These are phyloP conservation scores for Automeris io DNA, from an alignment of 2,888 invertebrate species.

Conservation along the genomic window DNA sequence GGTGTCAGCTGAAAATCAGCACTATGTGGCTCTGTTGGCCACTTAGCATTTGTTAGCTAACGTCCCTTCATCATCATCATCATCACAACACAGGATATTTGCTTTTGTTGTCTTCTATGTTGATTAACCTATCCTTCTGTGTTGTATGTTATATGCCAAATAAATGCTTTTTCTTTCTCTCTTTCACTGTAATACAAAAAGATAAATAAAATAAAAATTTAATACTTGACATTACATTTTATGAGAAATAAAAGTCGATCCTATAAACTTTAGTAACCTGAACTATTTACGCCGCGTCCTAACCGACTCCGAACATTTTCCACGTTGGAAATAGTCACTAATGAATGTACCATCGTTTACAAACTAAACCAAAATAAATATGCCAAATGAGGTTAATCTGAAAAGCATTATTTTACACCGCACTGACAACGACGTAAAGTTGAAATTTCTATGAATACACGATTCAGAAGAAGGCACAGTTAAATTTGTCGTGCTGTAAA, in stretches of 20 bases:
- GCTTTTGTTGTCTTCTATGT: too few species aligned
- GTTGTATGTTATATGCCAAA: too few species aligned
- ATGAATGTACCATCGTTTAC: conserved; percentile 43
- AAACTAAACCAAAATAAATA: conserved; percentile 22
- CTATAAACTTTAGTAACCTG: conserved; percentile 38
- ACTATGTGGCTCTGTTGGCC: too few species aligned
- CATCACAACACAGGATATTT: too few species aligned
- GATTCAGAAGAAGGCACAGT: conserved; percentile 30
- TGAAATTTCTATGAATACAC: conserved; percentile 31
- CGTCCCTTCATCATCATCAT: too few species aligned
- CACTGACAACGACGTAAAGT: conserved; percentile 36
- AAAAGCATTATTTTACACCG: conserved; percentile 1
- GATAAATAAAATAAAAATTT: too few species aligned
- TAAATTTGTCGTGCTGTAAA: conserved; percentile 54
- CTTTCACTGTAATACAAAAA: too few species aligned
- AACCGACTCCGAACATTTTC: conserved; percentile 38
- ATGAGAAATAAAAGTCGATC: conserved; percentile 22
- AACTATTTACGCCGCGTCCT: conserved; percentile 36
- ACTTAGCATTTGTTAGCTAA: too few species aligned
- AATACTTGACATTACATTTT: too few species aligned
- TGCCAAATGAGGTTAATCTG: conserved; percentile 13
- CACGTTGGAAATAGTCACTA: conserved; percentile 51
- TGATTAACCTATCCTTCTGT: too few species aligned
- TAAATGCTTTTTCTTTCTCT: too few species aligned
- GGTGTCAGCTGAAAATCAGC: too few species aligned